Conservation (phyloP, 2,888 invertebrate species). For the Dryococelus australis region DNA sequence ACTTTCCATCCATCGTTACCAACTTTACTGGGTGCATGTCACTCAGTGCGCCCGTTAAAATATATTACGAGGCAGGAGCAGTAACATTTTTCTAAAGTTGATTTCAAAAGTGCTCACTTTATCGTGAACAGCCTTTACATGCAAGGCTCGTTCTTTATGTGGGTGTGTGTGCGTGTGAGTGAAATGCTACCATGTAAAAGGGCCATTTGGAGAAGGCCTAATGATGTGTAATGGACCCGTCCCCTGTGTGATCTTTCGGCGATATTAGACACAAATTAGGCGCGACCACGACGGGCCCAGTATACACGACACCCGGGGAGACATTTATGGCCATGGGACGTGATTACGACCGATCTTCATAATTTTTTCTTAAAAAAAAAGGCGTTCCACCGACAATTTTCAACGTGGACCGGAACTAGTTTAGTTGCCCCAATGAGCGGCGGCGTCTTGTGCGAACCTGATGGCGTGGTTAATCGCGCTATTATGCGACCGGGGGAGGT, state of each 20-base stretch:
- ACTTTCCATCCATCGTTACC: too few relatives aligned
- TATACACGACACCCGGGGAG: neutral
- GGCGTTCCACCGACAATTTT: neutral
- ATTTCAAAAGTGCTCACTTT: too few relatives aligned
- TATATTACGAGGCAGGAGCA: too few relatives aligned
- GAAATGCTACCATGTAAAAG: conserved; percentile 3
- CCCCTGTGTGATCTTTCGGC: neutral
- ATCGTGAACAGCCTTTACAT: too few relatives aligned
- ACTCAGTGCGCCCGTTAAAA: too few relatives aligned
- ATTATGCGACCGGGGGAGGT: neutral
- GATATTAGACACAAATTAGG: neutral
- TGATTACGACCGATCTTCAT: neutral
- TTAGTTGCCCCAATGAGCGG: neutral
- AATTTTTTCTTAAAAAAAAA: neutral
- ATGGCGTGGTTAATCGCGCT: neutral
- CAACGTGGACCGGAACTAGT: neutral
- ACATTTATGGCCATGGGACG: neutral
- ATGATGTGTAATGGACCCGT: neutral
- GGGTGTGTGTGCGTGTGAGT: neutral
- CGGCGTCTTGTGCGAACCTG: neutral
- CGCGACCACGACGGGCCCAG: neutral
- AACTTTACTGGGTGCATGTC: too few relatives aligned
- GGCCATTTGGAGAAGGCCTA: neutral
- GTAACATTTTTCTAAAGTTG: too few relatives aligned
- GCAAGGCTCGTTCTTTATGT: neutral